phyloP scores from a whole-genome alignment of 2,113 vertebrate genomes.

The Rhadina sibilatrix region DNA sequence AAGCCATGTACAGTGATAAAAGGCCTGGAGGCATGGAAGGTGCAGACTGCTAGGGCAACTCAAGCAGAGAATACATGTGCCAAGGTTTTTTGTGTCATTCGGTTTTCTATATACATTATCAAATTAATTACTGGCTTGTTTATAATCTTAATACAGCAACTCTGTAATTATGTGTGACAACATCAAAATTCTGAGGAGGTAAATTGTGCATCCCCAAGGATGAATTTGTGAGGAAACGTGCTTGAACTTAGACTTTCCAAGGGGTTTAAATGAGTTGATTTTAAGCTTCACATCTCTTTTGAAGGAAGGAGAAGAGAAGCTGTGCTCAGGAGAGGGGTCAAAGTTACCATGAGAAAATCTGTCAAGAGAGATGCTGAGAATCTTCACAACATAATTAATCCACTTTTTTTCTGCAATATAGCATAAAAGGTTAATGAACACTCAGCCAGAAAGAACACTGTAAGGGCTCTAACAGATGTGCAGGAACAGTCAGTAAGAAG shows the following conservation, averaged over 20 bases:
- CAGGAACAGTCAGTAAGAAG: background rate
- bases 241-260: background rate
- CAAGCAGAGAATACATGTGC: background rate
- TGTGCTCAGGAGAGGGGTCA: background rate
- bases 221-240: background rate
- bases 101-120: background rate
- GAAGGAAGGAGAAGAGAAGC: background rate
- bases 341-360: background rate
- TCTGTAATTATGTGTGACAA: background rate
- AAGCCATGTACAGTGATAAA: background rate
- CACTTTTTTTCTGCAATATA: background rate
- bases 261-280: background rate
- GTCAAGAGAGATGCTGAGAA: background rate
- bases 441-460: background rate
- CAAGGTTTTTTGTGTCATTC: background rate
- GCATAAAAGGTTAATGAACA: background rate
- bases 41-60: background rate
- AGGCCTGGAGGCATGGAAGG: background rate
- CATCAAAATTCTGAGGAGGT: background rate
- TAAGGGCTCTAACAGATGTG: background rate
- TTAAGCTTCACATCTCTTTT: background rate
- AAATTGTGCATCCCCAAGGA: background rate
- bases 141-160: background rate
- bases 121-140: background rate
- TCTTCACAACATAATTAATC: background rate